These are phyloP conservation scores for Microplitis mediator DNA, from an alignment of 1,140 invertebrate genomes.

Conservation along the genomic window DNA sequence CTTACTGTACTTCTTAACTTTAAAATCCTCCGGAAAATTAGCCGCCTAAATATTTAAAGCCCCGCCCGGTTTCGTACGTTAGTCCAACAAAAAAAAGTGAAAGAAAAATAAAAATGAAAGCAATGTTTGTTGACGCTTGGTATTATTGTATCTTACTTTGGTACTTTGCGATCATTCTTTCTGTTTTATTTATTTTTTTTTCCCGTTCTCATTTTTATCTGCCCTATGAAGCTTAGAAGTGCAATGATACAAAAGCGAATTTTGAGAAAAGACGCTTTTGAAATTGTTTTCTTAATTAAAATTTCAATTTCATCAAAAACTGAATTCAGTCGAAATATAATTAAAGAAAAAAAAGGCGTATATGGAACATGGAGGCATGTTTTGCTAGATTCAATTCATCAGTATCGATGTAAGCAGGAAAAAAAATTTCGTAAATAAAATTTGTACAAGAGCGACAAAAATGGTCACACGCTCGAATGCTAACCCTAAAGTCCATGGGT, in stretches of 20 bases:
- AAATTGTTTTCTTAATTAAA: no score
- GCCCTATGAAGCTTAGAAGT: no score
- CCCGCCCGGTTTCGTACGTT: neutral
- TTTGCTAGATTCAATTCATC: neutral
- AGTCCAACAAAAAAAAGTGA: constrained; percentile 19
- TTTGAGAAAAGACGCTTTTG: neutral
- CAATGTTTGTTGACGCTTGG: constrained; percentile 5
- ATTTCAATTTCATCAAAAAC: no score
- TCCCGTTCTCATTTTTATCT: no score
- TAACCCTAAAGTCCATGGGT: constrained; percentile 47
- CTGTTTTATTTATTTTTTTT: neutral
- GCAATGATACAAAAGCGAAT: neutral
- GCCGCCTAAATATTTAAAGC: constrained; percentile 60
- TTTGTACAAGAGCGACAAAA: constrained; percentile 49
- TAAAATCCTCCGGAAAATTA: constrained; percentile 59
- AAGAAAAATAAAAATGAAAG: neutral
- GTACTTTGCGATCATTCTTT: neutral
- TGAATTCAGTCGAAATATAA: no score
- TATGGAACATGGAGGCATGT: neutral
- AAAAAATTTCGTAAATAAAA: constrained; percentile 54
- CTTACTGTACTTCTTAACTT: constrained; percentile 39
- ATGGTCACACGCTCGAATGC: constrained; percentile 55
- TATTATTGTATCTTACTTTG: neutral
- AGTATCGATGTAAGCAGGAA: constrained; percentile 1
- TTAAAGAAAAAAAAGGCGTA: no score